Base-by-base conservation (phyloP, 1,140 invertebrate species). In the Camponotus pennsylvanicus region DNA sequence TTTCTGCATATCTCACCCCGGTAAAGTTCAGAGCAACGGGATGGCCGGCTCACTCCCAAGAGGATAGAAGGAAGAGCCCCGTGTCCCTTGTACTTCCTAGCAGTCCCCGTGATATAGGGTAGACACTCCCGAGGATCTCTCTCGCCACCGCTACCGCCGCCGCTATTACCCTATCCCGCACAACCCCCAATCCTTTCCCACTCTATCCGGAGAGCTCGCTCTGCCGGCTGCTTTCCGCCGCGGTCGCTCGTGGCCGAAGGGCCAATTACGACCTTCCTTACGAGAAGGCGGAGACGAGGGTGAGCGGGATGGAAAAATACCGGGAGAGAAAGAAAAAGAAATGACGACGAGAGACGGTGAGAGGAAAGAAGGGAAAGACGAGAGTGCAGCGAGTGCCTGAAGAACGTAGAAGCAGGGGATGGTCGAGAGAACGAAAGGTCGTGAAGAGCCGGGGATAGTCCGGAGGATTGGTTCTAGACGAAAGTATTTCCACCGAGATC, bases 1-100 rank as follows among this genome's bases (percentile, higher is more conserved):
- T 93, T 93, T 92, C 87, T 86, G 92, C 92, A 93, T 93, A 93
- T 93, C 91, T 93, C 91, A 89, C 76, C 80, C 78, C 67, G 85
- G 82, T 57, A 84, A 86, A 88, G 85, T 90, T 90, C 85, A 88
- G 82, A 79, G 67, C 82, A 69, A 69, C 75, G 78, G 52, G 59
- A 86, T 59, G 55, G 64, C 78, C 73, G 57, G 57, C 82, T 82
- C 77, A 21, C 45, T 89, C 88, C 89, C 89, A 87, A 42, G 88
- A 71, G 89, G 42, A 52, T 59, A 27, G 64, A 80, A 90, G 78
- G 71, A 84, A 87, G 79, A 83, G 55, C 84, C 79, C 32, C 76
- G 76, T 86, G 63, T 87, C 89, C 85, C 88, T 87, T 67, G 88
- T 82, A 85, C 82, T 64, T 49, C 42, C 52, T 57, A 40, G 83